A percentile compares a stretch with the other conserved stretches of the same genome.
Evolutionary conservation across 2,888 invertebrate genomes (phyloP).

Genomic region (Limnephilus lunatus): DNA sequence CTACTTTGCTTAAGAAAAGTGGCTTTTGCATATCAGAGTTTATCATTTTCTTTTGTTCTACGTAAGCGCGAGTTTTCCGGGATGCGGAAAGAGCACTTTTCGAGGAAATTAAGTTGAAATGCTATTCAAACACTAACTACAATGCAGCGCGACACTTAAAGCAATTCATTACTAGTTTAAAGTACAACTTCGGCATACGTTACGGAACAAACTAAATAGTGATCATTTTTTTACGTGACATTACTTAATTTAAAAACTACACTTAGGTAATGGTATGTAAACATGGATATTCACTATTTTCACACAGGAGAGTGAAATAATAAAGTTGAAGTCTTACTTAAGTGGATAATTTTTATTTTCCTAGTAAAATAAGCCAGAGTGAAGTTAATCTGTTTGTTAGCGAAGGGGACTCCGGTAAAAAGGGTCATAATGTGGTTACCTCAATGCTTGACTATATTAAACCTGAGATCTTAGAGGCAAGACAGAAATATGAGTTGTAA

Average conservation of each 20-base stretch:
- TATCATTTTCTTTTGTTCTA: slow-evolving; percentile 62
- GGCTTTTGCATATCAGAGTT: slow-evolving; percentile 63
- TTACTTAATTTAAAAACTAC: background rate
- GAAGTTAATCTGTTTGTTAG: background rate
- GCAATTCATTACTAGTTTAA: background rate
- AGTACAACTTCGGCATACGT: background rate
- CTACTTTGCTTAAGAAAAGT: slow-evolving; percentile 52
- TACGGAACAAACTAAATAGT: background rate
- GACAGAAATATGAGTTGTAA: too few species aligned
- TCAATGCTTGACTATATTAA: background rate
- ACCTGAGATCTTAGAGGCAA: background rate
- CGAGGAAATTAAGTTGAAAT: slow-evolving; percentile 29
- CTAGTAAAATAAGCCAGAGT: background rate
- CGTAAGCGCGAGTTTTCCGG: slow-evolving; percentile 13
- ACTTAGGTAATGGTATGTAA: background rate
- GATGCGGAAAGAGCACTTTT: slow-evolving; percentile 15
- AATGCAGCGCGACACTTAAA: background rate
- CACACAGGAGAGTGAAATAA: background rate
- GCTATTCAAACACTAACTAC: slow-evolving; percentile 10
- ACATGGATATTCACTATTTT: background rate
- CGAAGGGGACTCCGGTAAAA: background rate
- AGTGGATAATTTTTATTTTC: background rate
- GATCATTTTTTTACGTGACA: background rate
- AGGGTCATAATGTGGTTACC: background rate
- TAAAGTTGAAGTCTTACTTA: background rate